Conservation (phyloP, 1,140 invertebrate genomes). For the Lepidurus arcticus region DNA sequence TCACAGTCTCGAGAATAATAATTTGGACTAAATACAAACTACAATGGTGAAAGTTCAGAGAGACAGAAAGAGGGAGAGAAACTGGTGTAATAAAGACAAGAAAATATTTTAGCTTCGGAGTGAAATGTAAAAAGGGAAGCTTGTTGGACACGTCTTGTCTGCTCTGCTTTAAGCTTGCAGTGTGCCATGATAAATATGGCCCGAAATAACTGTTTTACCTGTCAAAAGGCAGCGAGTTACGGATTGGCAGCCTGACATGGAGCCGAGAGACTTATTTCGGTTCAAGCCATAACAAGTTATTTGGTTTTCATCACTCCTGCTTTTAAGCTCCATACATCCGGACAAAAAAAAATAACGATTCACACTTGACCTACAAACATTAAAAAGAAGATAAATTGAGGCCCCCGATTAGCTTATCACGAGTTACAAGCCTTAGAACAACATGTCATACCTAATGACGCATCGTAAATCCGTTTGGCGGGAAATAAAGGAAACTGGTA, state of each 20-base stretch:
- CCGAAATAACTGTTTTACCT: slow-evolving; percentile 19
- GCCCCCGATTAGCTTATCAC: slow-evolving; percentile 17
- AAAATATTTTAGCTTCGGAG: background rate
- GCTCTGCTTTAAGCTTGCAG: background rate
- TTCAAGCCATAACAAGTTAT: slow-evolving; percentile 20
- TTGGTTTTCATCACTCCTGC: slow-evolving; percentile 7
- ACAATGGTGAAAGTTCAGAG: no score
- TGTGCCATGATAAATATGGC: slow-evolving; percentile 13
- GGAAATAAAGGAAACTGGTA: background rate
- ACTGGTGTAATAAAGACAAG: background rate
- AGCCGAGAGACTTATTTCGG: background rate
- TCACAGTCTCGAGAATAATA: no score
- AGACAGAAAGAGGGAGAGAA: background rate
- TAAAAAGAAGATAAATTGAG: background rate
- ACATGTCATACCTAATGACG: slow-evolving; percentile 9
- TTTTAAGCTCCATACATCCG: no score
- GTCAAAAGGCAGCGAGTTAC: slow-evolving; percentile 2
- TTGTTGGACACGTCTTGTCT: background rate
- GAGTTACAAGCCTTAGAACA: slow-evolving; percentile 19
- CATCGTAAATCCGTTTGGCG: background rate
- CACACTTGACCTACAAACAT: background rate
- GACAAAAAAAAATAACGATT: background rate
- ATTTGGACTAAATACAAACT: no score
- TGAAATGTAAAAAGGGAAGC: background rate
- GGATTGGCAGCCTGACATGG: slow-evolving; percentile 5